Conservation (phyloP, 53 echinoderm and acorn worm genomes). For the Mesocentrotus franciscanus region DNA sequence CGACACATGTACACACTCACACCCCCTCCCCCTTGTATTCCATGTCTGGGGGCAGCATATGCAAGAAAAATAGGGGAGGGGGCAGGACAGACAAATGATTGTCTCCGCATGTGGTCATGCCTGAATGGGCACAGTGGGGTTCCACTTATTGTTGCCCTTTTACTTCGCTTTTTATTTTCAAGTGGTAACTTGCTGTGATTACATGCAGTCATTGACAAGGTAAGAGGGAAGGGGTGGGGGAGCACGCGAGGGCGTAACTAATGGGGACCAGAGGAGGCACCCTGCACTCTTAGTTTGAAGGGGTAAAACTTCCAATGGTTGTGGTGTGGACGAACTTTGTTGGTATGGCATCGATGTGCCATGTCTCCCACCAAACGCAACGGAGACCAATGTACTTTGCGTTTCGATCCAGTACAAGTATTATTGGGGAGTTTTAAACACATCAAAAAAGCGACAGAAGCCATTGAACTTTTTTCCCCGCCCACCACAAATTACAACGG, state of each 20-base stretch:
- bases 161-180: conserved; percentile 17
- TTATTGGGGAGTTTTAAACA: background rate
- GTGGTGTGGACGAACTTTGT: background rate
- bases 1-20: background rate
- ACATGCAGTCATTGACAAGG: background rate
- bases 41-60: background rate
- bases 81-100: background rate
- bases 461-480: background rate
- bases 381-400: background rate
- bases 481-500: background rate
- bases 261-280: background rate
- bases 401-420: background rate
- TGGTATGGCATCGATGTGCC: background rate
- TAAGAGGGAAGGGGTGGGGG: background rate
- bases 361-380: background rate
- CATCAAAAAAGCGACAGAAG: background rate
- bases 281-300: background rate
- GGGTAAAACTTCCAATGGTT: background rate
- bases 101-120: background rate
- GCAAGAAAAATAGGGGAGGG: background rate
- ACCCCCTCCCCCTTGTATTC: background rate
- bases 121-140: background rate
- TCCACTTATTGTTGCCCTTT: conserved; percentile 23
- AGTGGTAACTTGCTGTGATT: conserved; percentile 21
- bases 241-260: background rate